Percentiles rank a stretch among this genome's conserved stretches.
Conservation (phyloP, 2,113 vertebrate genomes). For the Euleptes europaea region DNA sequence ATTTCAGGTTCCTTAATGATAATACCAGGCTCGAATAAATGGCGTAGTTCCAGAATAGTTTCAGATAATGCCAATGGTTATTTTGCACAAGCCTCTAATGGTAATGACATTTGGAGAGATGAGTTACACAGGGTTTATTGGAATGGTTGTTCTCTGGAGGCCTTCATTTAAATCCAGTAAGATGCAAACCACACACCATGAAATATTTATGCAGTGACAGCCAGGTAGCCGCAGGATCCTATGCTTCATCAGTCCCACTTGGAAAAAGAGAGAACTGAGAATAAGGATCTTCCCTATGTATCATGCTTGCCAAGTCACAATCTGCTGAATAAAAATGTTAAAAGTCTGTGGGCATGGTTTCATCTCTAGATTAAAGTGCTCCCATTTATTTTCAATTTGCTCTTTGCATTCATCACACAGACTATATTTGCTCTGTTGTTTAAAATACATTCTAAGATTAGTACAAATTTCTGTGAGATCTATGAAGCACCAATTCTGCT, state of each 20-base stretch:
- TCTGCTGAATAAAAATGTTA: neutral
- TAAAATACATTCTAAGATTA: neutral
- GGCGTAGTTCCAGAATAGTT: neutral
- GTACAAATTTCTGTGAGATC: neutral
- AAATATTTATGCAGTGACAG: neutral
- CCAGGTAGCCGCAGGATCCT: neutral
- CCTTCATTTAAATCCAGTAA: constrained; percentile 4
- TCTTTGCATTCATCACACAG: neutral
- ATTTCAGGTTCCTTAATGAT: neutral
- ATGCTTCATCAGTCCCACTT: neutral
- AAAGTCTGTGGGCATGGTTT: neutral
- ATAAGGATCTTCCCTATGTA: constrained; percentile 4
- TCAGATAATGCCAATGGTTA: neutral
- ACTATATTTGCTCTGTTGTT: neutral
- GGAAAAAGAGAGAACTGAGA: neutral
- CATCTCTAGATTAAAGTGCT: neutral
- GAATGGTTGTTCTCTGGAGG: rapidly evolving
- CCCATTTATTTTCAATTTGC: neutral
- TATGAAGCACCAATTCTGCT: neutral
- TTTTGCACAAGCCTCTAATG: neutral
- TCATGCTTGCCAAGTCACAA: neutral
- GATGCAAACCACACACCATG: neutral
- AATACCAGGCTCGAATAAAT: neutral
- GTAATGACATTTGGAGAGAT: neutral
- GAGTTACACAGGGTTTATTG: neutral